Conservation (phyloP, 2,888 invertebrate species). For the Desoria tigrina region DNA sequence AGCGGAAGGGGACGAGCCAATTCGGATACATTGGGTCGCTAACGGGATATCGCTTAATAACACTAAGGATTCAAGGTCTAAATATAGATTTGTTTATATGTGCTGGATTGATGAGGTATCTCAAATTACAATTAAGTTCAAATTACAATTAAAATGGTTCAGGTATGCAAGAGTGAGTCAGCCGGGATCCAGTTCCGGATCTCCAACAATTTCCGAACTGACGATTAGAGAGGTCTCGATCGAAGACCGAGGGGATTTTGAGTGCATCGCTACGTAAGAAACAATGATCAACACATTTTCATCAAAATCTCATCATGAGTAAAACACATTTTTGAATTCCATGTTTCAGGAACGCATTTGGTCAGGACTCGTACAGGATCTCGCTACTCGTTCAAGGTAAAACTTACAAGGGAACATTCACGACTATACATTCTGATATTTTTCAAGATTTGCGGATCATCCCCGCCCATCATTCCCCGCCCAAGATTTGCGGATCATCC, state of each 20-base stretch:
- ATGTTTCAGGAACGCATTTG: conserved; percentile 62
- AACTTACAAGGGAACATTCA: no score
- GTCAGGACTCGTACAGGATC: conserved; percentile 61
- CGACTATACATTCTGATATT: no score
- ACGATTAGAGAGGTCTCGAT: conserved; percentile 62
- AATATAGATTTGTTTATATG: background rate
- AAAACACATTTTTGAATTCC: background rate
- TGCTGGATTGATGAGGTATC: no score
- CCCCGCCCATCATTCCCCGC: no score
- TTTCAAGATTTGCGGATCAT: no score
- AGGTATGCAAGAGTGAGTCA: conserved; percentile 19
- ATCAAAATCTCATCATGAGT: background rate
- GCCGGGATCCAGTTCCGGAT: conserved; percentile 28
- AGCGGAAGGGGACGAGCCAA: conserved; percentile 55
- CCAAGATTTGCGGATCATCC: no score
- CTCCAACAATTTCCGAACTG: conserved; percentile 60
- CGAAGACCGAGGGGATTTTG: conserved; percentile 64
- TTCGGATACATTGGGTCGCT: conserved; percentile 54
- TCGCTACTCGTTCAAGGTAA: conserved; percentile 59
- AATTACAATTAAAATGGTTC: no score
- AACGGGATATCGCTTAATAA: conserved; percentile 55
- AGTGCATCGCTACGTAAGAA: conserved; percentile 62
- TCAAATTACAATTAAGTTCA: no score
- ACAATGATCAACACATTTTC: background rate
- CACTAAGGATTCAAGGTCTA: conserved; percentile 42